Evolutionary conservation across 2,113 vertebrate genomes (phyloP).

Genomic region (Phrynosoma blainvillii): DNA sequence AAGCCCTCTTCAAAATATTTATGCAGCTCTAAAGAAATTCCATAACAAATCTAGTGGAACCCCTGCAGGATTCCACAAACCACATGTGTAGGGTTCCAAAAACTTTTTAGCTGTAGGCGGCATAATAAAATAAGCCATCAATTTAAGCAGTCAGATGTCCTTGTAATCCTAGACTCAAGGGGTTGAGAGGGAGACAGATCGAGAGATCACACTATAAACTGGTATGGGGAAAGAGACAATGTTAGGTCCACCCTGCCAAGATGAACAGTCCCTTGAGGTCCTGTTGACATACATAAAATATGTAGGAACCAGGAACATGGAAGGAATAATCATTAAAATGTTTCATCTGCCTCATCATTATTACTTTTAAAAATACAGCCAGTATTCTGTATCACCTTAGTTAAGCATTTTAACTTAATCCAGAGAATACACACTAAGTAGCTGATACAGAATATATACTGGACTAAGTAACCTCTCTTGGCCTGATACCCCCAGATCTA

Average conservation of each 20-base stretch:
- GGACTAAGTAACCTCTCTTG: no score
- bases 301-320: neutral
- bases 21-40: neutral
- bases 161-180: slow-evolving; percentile 31
- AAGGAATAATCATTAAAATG: no score
- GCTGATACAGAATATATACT: no score
- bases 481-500: no score
- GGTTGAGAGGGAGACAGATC: neutral
- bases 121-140: slow-evolving; percentile 48
- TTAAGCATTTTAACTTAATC: no score
- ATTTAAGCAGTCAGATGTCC: slow-evolving; percentile 52
- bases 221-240: slow-evolving; percentile 21
- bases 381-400: no score
- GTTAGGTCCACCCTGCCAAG: slow-evolving; percentile 23
- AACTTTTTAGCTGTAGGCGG: slow-evolving; percentile 37
- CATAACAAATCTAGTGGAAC: slow-evolving; percentile 9
- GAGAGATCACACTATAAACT: neutral
- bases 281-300: neutral
- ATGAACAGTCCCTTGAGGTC: slow-evolving; percentile 23
- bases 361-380: neutral
- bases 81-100: slow-evolving; percentile 31
- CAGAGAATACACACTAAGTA: no score
- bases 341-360: neutral
- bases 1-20: slow-evolving; percentile 1
- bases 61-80: slow-evolving; percentile 40